phyloP scores from a whole-genome alignment of 2,113 vertebrate genomes.

The Baryphthengus martii region DNA sequence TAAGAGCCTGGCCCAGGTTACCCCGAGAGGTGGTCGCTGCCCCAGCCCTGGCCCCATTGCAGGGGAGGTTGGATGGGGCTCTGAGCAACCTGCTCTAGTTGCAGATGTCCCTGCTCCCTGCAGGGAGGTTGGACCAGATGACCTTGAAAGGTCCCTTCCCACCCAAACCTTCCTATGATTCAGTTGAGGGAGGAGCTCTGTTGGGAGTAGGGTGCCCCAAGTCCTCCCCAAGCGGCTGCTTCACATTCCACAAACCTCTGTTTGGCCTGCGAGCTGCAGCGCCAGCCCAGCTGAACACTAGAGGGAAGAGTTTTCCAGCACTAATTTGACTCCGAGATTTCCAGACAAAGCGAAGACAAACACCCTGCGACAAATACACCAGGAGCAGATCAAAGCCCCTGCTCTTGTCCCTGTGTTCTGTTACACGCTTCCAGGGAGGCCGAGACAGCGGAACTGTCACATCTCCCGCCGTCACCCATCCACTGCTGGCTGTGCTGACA shows the following conservation, averaged over 20 bases:
- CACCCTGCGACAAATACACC: background rate
- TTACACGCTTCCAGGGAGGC: background rate
- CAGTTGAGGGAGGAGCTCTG: background rate
- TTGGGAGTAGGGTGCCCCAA: rapidly evolving
- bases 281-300: background rate
- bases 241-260: background rate
- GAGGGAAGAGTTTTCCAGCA: constrained; percentile 41
- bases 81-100: background rate
- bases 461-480: background rate
- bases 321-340: background rate
- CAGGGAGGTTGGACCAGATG: background rate
- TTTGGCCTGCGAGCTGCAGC: background rate
- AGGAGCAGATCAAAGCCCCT: background rate
- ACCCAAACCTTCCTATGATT: background rate
- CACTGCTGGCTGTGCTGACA: background rate
- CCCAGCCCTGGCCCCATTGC: rapidly evolving
- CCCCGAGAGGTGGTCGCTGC: background rate
- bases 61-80: background rate
- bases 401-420: rapidly evolving
- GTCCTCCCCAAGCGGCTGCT: background rate
- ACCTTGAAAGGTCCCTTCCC: background rate
- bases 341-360: background rate
- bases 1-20: background rate
- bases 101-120: background rate
- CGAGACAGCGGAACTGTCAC: background rate